Percentiles rank a stretch among this genome's conserved stretches.
Evolutionary conservation across 2,113 vertebrate genomes (phyloP).

Genomic region (Macquaria australasica): DNA sequence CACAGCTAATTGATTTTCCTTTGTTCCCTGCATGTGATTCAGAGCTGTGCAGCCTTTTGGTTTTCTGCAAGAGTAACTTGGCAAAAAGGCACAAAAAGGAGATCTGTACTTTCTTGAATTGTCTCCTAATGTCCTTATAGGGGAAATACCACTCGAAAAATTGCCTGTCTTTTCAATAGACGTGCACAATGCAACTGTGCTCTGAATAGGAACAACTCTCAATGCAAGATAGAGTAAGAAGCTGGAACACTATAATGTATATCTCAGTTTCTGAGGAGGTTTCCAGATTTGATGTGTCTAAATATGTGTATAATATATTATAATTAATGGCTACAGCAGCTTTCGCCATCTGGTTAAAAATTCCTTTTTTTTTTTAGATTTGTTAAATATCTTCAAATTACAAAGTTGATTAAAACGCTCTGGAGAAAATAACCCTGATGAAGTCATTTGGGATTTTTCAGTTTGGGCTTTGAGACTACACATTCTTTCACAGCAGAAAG

Average conservation of each 20-base stretch:
- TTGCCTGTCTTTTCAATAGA: conserved; percentile 10
- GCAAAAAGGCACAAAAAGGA: conserved; percentile 27
- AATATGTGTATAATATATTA: background rate
- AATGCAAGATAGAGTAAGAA: background rate
- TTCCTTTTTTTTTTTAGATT: background rate
- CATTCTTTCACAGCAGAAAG: no score
- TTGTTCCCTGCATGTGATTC: conserved; percentile 32
- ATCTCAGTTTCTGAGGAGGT: background rate
- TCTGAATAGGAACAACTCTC: conserved; percentile 2
- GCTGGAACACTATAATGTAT: background rate
- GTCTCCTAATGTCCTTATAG: background rate
- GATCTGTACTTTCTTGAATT: conserved; percentile 12
- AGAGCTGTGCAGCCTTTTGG: background rate
- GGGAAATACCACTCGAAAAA: conserved; percentile 24
- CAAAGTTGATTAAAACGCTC: background rate
- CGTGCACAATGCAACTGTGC: conserved; percentile 1
- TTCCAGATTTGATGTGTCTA: background rate
- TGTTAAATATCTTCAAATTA: no score
- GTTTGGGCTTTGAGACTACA: no score
- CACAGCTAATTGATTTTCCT: conserved; percentile 39
- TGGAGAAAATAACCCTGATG: no score
- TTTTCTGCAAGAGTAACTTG: conserved; percentile 20
- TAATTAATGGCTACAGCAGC: background rate
- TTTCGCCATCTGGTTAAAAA: background rate
- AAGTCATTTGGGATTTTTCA: no score